Base-by-base conservation (phyloP, 1,140 invertebrate genomes). In the Catajapyx aquilonaris region DNA sequence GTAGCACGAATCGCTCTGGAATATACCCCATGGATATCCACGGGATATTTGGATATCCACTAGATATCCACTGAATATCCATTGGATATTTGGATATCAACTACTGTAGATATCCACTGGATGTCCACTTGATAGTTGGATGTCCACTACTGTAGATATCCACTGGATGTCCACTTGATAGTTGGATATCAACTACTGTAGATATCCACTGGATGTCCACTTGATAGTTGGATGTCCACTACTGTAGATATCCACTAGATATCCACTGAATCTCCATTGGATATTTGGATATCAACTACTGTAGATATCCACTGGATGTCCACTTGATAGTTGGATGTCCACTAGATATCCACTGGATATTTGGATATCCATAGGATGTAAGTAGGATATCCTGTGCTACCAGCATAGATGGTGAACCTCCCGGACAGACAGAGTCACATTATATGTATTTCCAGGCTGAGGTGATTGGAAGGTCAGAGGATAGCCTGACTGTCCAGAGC, bases 401-500 rank as follows among this genome's bases (percentile, higher is more conserved):
- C 20, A 39, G 15, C 20, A 31, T 39, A 25, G 5, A 4, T 20
- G n/a, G 11, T 28, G 15, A 34, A 32, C 18, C 18, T 35, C 11
- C 10, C 34, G 16, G 33, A 42, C 17, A 28, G n/a, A n/a, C n/a
- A n/a, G n/a, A n/a, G n/a, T 18, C 17, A 19, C 39, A 43, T 23
- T 43, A 38, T 39, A 38, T 37, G 21, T 19, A n/a, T 44, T 57
- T 55, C 38, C 49, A 73, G 68, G 68, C 73, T 0, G 59, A 64
- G 43, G 53, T 61, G 2, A 58, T 72, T 3, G 44, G 51, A 2
- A 57, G 61, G 41, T 64, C 66, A 40, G 62, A 71, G 2, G 57
- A 61, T 23, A 60, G 69, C 33, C 58, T 87, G 30, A 76, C 73
- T 10, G 81, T 81, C 51, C 65, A 76, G 33, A 78, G 73, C 33